Evolutionary conservation across 2,113 vertebrate species (phyloP).

Genomic region (Pelecanus crispus): DNA sequence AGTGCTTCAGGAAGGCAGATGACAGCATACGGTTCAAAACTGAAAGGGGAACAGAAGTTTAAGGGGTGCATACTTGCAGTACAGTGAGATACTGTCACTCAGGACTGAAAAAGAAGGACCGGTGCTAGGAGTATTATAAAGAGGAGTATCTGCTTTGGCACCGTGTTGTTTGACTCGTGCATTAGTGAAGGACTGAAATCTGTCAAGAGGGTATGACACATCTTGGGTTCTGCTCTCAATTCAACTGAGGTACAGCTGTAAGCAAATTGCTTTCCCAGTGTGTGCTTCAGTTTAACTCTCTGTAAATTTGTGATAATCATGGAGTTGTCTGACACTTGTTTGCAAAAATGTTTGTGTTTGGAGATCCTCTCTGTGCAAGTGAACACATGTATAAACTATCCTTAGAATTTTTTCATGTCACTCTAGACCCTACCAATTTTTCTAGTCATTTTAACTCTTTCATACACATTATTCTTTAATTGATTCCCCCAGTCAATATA

Average conservation of each 20-base stretch:
- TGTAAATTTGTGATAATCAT: not conserved
- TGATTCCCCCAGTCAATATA: not conserved
- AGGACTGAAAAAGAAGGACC: not conserved
- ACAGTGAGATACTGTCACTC: not conserved
- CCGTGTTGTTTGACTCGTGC: not conserved
- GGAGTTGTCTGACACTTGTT: not conserved
- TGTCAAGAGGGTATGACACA: not conserved
- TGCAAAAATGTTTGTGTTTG: not conserved
- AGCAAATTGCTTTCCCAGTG: not conserved
- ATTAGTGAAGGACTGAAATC: not conserved
- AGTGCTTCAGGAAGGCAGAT: not conserved
- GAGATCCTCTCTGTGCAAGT: not conserved
- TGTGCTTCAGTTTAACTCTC: not conserved
- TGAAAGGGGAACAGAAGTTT: not conserved
- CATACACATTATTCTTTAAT: not conserved
- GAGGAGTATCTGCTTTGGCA: not conserved
- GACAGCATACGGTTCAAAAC: not conserved
- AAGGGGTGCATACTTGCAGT: not conserved
- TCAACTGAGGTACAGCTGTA: not conserved
- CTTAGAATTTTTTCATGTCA: not conserved
- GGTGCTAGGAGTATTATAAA: not conserved
- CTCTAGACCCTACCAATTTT: not conserved
- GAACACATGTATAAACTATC: not conserved
- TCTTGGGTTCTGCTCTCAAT: not conserved
- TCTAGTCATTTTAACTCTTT: not conserved